Conservation (phyloP, 2,888 invertebrate genomes). For the Oscheius sp. region DNA sequence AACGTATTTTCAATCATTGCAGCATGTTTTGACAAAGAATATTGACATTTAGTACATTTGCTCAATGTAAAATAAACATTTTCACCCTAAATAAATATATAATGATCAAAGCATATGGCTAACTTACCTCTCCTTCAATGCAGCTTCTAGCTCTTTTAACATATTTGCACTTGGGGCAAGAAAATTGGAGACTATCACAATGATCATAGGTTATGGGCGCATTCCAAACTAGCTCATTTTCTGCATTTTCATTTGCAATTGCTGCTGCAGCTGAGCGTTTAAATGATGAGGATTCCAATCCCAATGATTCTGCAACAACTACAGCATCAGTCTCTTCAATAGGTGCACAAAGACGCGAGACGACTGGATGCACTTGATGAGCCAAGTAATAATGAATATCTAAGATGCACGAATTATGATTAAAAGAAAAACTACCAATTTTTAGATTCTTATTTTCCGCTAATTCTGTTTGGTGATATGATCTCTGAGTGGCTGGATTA, state of each 20-base stretch:
- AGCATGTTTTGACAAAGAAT: background rate
- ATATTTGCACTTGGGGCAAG: slow-evolving; percentile 28
- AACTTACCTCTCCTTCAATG: slow-evolving; percentile 26
- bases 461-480: slow-evolving; percentile 90
- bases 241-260: slow-evolving; percentile 38
- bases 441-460: slow-evolving; percentile 75
- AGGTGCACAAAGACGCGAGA: slow-evolving; percentile 91
- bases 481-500: slow-evolving; percentile 84
- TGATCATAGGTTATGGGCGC: slow-evolving; percentile 30
- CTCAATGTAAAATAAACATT: slow-evolving; percentile 32
- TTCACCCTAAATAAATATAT: background rate
- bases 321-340: slow-evolving; percentile 91
- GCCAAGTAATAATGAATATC: slow-evolving; percentile 91
- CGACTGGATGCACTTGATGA: slow-evolving; percentile 94
- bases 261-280: slow-evolving; percentile 41
- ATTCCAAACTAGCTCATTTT: slow-evolving; percentile 30
- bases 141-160: slow-evolving; percentile 16
- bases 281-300: slow-evolving; percentile 53
- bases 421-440: slow-evolving; percentile 70
- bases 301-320: slow-evolving; percentile 87
- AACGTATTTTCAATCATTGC: slow-evolving; percentile 36
- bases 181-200: slow-evolving; percentile 51
- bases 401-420: slow-evolving; percentile 37
- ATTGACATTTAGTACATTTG: slow-evolving; percentile 35
- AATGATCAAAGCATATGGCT: background rate